Evolutionary conservation across 2,113 vertebrate genomes (phyloP).

Genomic region (Xenopus tropicalis): DNA sequence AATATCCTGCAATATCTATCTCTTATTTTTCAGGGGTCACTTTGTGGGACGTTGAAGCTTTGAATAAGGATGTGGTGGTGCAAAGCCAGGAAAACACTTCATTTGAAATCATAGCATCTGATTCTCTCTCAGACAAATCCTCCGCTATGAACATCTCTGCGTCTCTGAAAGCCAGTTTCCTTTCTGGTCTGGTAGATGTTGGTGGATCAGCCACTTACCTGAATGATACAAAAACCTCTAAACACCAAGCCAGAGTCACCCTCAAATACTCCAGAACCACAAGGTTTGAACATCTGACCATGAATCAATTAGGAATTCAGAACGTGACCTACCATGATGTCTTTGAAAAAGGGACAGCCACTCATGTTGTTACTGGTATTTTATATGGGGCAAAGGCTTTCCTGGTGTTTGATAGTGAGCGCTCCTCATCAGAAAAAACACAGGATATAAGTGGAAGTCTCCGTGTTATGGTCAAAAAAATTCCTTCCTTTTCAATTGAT

Average conservation of each 20-base stretch:
- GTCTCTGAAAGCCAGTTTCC: constrained; percentile 29
- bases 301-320: constrained; percentile 23
- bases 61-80: neutral
- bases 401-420: constrained; percentile 43
- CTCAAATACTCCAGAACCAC: constrained; percentile 36
- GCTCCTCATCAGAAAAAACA: neutral
- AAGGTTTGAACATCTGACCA: constrained; percentile 24
- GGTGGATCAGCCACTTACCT: constrained; percentile 23
- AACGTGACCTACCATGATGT: constrained; percentile 20
- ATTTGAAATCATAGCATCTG: constrained; percentile 18
- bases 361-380: constrained; percentile 40
- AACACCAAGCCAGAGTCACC: constrained; percentile 2
- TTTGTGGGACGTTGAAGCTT: neutral
- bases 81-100: neutral
- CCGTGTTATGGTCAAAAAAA: neutral
- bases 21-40: constrained; percentile 37
- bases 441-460: neutral
- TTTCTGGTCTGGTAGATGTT: constrained; percentile 11
- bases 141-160: neutral
- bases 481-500: constrained; percentile 21
- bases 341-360: constrained; percentile 34
- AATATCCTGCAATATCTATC: too few species aligned
- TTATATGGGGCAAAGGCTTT: constrained; percentile 48
- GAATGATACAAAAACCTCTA: constrained; percentile 26
- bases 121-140: constrained; percentile 5